These are phyloP conservation scores for Andrena bicolor DNA, from an alignment of 2,888 invertebrate genomes.

Conservation along the genomic window DNA sequence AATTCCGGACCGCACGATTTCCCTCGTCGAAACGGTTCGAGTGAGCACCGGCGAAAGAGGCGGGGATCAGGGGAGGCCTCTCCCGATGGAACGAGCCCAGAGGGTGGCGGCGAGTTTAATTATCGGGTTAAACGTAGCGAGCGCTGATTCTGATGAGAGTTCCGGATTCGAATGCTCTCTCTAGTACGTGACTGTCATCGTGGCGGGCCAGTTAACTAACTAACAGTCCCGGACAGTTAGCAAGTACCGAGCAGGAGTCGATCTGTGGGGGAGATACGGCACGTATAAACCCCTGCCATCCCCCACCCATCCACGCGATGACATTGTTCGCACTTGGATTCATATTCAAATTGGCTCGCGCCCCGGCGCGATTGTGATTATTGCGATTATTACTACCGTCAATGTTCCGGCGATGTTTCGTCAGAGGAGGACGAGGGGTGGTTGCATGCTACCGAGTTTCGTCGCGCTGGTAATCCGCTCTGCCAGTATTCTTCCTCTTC, in stretches of 20 bases:
- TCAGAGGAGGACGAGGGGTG: slow-evolving; percentile 28
- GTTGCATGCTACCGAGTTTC: slow-evolving; percentile 63
- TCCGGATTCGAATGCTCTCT: slow-evolving; percentile 83
- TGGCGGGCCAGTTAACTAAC: slow-evolving; percentile 84
- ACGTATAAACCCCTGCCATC: slow-evolving; percentile 78
- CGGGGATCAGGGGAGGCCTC: slow-evolving; percentile 31
- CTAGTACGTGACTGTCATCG: slow-evolving; percentile 83
- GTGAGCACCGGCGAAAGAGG: slow-evolving; percentile 45
- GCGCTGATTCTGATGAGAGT: slow-evolving; percentile 85
- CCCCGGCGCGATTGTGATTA: slow-evolving; percentile 81
- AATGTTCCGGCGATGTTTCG: slow-evolving; percentile 77
- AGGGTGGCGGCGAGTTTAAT: slow-evolving; percentile 80
- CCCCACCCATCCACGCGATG: slow-evolving; percentile 76
- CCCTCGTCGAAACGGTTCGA: slow-evolving; percentile 75
- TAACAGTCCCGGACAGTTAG: slow-evolving; percentile 82
- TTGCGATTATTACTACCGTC: slow-evolving; percentile 82
- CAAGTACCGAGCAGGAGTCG: slow-evolving; percentile 81
- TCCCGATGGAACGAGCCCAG: slow-evolving; percentile 35
- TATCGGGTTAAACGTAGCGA: slow-evolving; percentile 85
- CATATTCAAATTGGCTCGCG: slow-evolving; percentile 84
- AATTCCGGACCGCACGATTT: slow-evolving; percentile 82
- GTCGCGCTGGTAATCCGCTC: slow-evolving; percentile 44
- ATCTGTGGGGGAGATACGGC: slow-evolving; percentile 84
- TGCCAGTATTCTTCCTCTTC: neutral
- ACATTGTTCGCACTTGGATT: slow-evolving; percentile 85